Evolutionary conservation across 2,888 invertebrate genomes (phyloP), one percentile per base, ranked within the genome.

Genomic region (Geotrupes spiniger): DNA sequence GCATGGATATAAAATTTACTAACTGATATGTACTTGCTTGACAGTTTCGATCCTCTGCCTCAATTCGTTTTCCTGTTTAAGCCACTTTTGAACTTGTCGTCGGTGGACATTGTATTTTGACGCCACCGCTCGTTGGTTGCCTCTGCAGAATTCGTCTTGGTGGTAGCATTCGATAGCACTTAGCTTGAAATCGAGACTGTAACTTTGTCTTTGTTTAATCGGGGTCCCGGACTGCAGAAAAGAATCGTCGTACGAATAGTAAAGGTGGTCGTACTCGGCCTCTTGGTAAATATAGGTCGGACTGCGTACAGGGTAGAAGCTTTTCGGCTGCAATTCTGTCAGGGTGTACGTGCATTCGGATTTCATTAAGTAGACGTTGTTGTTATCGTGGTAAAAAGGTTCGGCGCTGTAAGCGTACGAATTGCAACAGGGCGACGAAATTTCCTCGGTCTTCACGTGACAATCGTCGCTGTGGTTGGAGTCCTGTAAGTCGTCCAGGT

Each of bases 401-500:
- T 42, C 41, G 5, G 21, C 25, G 40, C 46, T 37, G 38, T 37
- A 44, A 17, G 37, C 37, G 31, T 43, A 36, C 12, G 25, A 28
- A 28, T 39, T 42, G 38, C 21, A 44, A 37, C 46, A 47, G 4
- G 39, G 40, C 10, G 12, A 36, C 10, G 42, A 37, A 14, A 37
- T 36, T 11, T 36, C 25, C 21, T 16, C 16, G 16, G 46, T 42
- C 16, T 46, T 39, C 17, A 11, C 16, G 25, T 42, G 25, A 11
- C 38, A 37, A 15, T 57, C 55, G 15, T 54, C 48, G 47, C 48
- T 51, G 31, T 51, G 54, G 37, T 56, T 57, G 9, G 69, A 65
- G 46, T 79, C 78, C 33, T 80, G 77, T 33, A 84, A 80, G 62
- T 84, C 86, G 53, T 85, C 76, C 41, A 87, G 75, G 69, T 88